Percentiles rank a stretch among this genome's conserved stretches.
Evolutionary conservation across 2,888 invertebrate genomes (phyloP).

Genomic region (Xiphydria camelus): DNA sequence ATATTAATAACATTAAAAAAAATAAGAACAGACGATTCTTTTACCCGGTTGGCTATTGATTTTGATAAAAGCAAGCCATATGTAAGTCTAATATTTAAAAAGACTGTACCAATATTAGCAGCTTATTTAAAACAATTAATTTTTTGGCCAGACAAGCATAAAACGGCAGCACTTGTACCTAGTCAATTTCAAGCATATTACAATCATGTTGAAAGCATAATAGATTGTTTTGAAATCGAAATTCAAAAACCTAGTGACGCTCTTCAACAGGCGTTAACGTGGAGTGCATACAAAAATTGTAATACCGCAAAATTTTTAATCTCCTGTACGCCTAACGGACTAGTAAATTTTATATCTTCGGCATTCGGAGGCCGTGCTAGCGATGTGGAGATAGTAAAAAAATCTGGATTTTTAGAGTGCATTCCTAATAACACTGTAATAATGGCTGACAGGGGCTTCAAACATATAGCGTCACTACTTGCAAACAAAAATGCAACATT

Average conservation of each 20-base stretch:
- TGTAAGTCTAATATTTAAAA: too few relatives aligned
- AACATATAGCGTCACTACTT: conserved; percentile 20
- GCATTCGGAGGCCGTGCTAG: conserved; percentile 37
- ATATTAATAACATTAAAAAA: too few relatives aligned
- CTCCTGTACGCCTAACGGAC: conserved; percentile 34
- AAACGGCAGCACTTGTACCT: too few relatives aligned
- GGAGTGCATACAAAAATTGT: conserved; percentile 6
- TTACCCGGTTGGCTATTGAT: too few relatives aligned
- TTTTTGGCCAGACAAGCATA: too few relatives aligned
- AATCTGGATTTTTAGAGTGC: conserved; percentile 17
- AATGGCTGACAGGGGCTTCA: conserved; percentile 26
- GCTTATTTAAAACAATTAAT: too few relatives aligned
- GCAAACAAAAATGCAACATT: conserved; percentile 12
- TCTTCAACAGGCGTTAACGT: conserved; percentile 5
- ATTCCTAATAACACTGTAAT: conserved; percentile 17
- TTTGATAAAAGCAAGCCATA: too few relatives aligned
- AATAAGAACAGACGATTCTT: too few relatives aligned
- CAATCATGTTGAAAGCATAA: conserved; percentile 6
- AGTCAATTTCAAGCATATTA: conserved; percentile 5
- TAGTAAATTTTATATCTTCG: conserved; percentile 39
- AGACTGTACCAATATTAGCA: too few relatives aligned
- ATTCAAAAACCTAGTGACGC: conserved; percentile 7
- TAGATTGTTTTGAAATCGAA: conserved; percentile 9
- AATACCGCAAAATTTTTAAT: conserved; percentile 5
- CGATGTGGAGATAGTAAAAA: conserved; percentile 21